Evolutionary conservation across 2,797 vertebrate species (phyloP), one percentile per base, ranked within the genome.

Genomic region (Amazona ochrocephala): DNA sequence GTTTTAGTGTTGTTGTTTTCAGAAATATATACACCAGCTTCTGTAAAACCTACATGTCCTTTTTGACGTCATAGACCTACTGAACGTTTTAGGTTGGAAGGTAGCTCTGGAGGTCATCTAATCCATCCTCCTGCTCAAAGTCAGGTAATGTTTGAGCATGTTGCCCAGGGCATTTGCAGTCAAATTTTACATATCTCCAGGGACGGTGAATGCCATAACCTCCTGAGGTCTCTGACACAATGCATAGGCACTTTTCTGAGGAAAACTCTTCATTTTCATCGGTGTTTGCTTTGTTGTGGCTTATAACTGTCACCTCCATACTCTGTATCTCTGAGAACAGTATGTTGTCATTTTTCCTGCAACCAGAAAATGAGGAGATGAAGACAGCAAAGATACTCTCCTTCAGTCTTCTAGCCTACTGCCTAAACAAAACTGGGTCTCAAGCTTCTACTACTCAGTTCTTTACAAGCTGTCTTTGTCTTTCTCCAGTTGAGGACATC

Each of bases 401-500:
- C 48, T 71, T 72, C 37, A 47, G 2, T 13, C 6, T 62, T 74
- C n/a, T 15, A 34, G 6, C 27, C 17, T 41, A 44, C 20, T 44
- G 20, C 20, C 9, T 73, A 67, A 87, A 7, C 17, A 73, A 73
- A 78, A 5, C 10, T 60, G n/a, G 9, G 32, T 37, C 7, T 88
- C 13, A 37, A 83, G 4, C 10, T 23, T 77, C 47, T 47, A 1
- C 23, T 65, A 2, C 45, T 34, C 7, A 2, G 4, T 16, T n/a
- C 3, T 66, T 5, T 37, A 15, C 15, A 51, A 26, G n/a, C 9
- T 74, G n/a, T 11, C 5, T 23, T 67, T 17, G 11, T 18, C 48
- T 45, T 73, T 64, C 23, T 20, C 7, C 48, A 41, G 0, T 5
- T 1, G 1, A 68, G 41, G 37, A 89, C 10, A 13, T 12, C 54